Evolutionary conservation across 2,113 vertebrate species (phyloP), one percentile per base, ranked within the genome.

Genomic region (Myotis yumanensis): DNA sequence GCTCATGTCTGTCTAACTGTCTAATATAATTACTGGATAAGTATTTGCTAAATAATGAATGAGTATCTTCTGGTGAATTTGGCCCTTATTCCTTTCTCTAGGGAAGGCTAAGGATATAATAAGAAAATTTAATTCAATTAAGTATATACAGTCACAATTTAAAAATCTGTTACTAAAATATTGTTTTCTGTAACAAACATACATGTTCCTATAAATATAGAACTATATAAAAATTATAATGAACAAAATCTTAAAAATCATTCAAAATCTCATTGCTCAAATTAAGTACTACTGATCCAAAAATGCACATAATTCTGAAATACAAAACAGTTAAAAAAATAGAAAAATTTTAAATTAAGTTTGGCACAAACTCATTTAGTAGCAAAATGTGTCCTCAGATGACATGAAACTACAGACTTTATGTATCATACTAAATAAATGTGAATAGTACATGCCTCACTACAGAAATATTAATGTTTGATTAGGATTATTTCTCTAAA

Each of bases 271-370:
- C 12, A 83, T 1, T 93, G 40, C 17, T 23, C 54, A 89, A 93
- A 62, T 66, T 46, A 86, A 62, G 43, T 66, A 52, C n/a, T 68
- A 81, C 25, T n/a, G 43, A 79, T 71, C 16, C 43, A 75, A 93
- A 93, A 93, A 43, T 83, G 28, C 2, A 83, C 14, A 79, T 59
- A 94, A 80, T 59, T 80, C 32, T 80, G n/a, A 85, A 80, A 89
- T 64, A 22, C 11, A 72, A 91, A 87, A 91, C n/a, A 1, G 10
- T 51, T n/a, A 11, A 77, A 76, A 48, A 51, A 77, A 37, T n/a
- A n/a, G 25, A 77, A 76, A 48, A 51, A 77, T 16, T 90, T 54
- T 40, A 51, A 71, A 71, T 83, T 83, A 89, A 79, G 15, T 72
- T 84, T 57, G 32, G n/a, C 9, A 73, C 20, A 90, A 86, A 62